A percentile compares a stretch with the other conserved stretches of the same genome.
These are phyloP conservation scores for Proterorhinus semilunaris DNA, from an alignment of 2,113 vertebrate species.

Conservation along the genomic window DNA sequence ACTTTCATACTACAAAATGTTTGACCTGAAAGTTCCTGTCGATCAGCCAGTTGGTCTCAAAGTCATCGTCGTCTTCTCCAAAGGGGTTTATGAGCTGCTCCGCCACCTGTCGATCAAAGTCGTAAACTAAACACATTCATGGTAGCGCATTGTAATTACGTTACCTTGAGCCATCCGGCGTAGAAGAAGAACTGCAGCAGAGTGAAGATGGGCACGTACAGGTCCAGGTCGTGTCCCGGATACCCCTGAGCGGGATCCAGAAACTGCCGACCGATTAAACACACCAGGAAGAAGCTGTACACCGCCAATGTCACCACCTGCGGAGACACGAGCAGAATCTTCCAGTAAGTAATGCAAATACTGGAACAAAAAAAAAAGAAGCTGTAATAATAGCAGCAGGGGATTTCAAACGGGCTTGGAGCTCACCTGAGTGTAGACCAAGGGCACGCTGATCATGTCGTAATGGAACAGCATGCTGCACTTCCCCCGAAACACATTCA, in stretches of 20 bases:
- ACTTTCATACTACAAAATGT: not conserved
- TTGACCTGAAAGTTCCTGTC: constrained; percentile 91
- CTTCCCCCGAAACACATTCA: constrained; percentile 84
- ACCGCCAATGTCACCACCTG: constrained; percentile 94
- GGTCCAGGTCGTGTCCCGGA: constrained; percentile 85
- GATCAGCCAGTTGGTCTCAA: constrained; percentile 91
- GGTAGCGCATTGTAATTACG: not conserved
- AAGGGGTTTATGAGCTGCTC: constrained; percentile 93
- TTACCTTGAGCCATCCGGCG: constrained; percentile 90
- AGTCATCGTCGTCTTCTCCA: constrained; percentile 92
- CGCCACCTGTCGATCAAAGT: constrained; percentile 77
- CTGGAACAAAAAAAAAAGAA: no score
- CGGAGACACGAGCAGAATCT: not conserved
- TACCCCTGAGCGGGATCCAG: constrained; percentile 88
- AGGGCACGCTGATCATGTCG: constrained; percentile 90
- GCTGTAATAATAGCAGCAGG: not conserved
- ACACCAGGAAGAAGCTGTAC: constrained; percentile 92
- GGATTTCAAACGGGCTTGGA: not conserved
- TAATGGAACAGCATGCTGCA: constrained; percentile 93
- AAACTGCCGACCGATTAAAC: constrained; percentile 92
- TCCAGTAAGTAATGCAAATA: no score
- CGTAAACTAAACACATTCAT: not conserved
- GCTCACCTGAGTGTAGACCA: constrained; percentile 90
- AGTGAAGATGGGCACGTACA: constrained; percentile 91
- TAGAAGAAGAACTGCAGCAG: constrained; percentile 95